These are phyloP conservation scores for Drosophila insularis DNA, from an alignment of 1,140 invertebrate genomes.

Conservation along the genomic window DNA sequence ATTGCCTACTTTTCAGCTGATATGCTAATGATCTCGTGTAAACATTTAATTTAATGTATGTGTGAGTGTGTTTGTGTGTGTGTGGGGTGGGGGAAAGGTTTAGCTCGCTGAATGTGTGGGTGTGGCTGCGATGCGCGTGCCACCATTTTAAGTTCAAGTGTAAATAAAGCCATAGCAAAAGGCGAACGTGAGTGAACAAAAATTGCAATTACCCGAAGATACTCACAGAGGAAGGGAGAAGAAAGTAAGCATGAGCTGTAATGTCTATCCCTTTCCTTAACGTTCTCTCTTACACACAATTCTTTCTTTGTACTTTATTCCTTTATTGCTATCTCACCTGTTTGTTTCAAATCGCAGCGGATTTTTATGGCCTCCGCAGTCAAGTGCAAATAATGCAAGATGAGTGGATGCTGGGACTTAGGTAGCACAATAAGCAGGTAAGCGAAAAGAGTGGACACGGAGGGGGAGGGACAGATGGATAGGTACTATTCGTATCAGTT, in stretches of 20 bases:
- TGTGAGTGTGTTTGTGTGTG: slow-evolving; percentile 3
- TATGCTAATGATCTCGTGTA: neutral
- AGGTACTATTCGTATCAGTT: slow-evolving; percentile 35
- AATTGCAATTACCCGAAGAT: slow-evolving; percentile 61
- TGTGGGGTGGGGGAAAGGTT: neutral
- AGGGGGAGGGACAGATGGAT: neutral
- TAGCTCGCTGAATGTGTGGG: neutral
- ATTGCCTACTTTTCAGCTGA: slow-evolving; percentile 1
- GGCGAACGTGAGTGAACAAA: slow-evolving; percentile 55
- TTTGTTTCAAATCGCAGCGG: slow-evolving; percentile 44
- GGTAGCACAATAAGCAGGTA: slow-evolving; percentile 7
- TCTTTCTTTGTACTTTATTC: neutral
- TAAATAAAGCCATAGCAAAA: slow-evolving; percentile 64
- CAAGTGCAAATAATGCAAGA: slow-evolving; percentile 55
- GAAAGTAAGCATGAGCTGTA: slow-evolving; percentile 1
- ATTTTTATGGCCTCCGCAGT: slow-evolving; percentile 54
- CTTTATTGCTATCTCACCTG: neutral
- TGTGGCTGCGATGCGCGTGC: slow-evolving; percentile 36
- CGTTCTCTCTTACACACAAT: neutral
- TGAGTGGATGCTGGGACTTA: slow-evolving; percentile 14
- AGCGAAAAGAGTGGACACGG: neutral
- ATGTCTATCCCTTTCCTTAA: neutral
- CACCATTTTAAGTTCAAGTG: slow-evolving; percentile 67
- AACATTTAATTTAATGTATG: neutral
- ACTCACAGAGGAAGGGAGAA: neutral